Evolutionary conservation across 1,140 invertebrate species (phyloP), one percentile per base, ranked within the genome.

Genomic region (Polyergus mexicanus): DNA sequence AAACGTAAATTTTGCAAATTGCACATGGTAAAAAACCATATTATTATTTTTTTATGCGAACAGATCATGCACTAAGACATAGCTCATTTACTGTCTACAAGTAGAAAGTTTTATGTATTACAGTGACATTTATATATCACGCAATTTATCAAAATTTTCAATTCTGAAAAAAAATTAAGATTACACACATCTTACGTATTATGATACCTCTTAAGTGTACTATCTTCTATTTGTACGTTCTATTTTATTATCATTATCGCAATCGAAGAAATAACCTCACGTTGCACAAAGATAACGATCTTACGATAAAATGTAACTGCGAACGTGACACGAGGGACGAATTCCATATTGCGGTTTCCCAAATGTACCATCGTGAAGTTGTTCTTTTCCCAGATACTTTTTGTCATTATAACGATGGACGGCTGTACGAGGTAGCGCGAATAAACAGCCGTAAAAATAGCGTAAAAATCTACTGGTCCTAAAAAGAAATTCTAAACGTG

Each of bases 401-500:
- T 84, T 77, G 41, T 77, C 74, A 77, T 84, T 84, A 84, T 74
- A 84, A 77, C 44, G 47, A 56, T 68, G 81, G 77, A 77, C 81
- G 51, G 38, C 78, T 38, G 38, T 38, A 72, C 72, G 19, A 83
- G 38, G 25, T 56, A 28, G 32, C 47, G 22, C 25, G 47, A 84
- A 84, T 84, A 77, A 77, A 84, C 81, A 44, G 58, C 81, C 44
- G 81, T 77, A 84, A 84, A 84, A 22, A 44, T 44, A 44, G n/a
- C 41, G n/a, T 77, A 89, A 83, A 71, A 83, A 54, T 89, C 84
- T 19, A 51, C 65, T 51, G 16, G 16, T 86, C 69, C 77, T 56
- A 47, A n/a, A 51, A 89, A 69, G 88, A 88, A 89, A 89, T 78
- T 83, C 84, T 74, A 89, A 51, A 83, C 84, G 60, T 85, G 63